phyloP scores from a whole-genome alignment of 1,140 invertebrate genomes.

The Manduca sexta region DNA sequence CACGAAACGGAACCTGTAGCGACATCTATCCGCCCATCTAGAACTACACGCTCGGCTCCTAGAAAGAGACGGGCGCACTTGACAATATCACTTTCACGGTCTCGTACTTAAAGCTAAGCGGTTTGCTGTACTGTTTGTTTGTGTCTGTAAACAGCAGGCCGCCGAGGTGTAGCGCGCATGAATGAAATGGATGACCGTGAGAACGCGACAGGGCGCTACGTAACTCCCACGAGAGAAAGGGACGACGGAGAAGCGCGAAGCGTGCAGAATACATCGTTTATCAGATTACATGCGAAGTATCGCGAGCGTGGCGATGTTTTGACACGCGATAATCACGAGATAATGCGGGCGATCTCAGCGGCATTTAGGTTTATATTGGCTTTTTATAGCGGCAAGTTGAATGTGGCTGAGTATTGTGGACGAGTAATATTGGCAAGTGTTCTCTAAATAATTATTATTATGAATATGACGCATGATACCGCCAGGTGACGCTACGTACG shows the following conservation, averaged over 20 bases:
- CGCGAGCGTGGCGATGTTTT: constrained; percentile 73
- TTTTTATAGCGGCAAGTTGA: constrained; percentile 57
- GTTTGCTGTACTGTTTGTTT: constrained; percentile 74
- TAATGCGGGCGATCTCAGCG: constrained; percentile 69
- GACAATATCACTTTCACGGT: constrained; percentile 72
- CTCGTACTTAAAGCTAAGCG: constrained; percentile 72
- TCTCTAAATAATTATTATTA: constrained; percentile 24
- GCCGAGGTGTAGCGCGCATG: constrained; percentile 70
- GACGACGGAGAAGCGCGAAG: constrained; percentile 54
- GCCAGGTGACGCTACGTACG: constrained; percentile 41
- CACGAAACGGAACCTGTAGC: constrained; percentile 45
- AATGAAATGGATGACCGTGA: constrained; percentile 69
- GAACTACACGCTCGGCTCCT: constrained; percentile 45
- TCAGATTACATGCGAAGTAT: constrained; percentile 73
- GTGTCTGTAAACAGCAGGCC: constrained; percentile 73
- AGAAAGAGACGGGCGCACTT: constrained; percentile 60
- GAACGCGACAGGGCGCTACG: constrained; percentile 38
- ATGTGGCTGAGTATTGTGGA: constrained; percentile 31
- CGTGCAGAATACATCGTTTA: constrained; percentile 71
- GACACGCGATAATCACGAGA: constrained; percentile 74
- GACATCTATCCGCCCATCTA: constrained; percentile 52
- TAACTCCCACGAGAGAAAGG: constrained; percentile 22
- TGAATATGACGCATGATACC: constrained; percentile 32
- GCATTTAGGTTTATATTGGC: constrained; percentile 70
- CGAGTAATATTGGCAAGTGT: constrained; percentile 33